Percentiles rank a stretch among this genome's conserved stretches.
phyloP scores from a whole-genome alignment of 53 echinoderm and acorn worm genomes.

The Zoroaster sp. region DNA sequence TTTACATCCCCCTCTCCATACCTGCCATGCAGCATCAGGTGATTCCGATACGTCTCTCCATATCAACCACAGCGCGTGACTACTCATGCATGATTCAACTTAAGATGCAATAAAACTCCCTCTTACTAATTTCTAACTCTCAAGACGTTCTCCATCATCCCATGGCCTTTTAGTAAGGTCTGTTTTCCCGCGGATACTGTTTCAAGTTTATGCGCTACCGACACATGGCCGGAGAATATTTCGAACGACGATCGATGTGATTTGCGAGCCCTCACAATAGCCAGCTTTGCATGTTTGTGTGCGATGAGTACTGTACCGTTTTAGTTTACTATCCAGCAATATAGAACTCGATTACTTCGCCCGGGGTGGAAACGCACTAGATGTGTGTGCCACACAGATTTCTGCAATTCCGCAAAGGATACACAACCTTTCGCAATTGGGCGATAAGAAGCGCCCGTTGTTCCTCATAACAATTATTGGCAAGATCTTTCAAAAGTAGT shows the following conservation, averaged over 20 bases:
- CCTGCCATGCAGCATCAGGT: neutral
- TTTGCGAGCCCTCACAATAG: too few species aligned
- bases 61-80: neutral
- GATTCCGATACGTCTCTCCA: neutral
- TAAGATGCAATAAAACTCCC: neutral
- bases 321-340: too few species aligned
- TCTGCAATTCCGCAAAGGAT: too few species aligned
- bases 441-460: too few species aligned
- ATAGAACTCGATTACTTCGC: too few species aligned
- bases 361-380: neutral
- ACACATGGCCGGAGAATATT: neutral
- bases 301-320: neutral
- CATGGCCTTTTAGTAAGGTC: neutral
- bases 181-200: slow-evolving; percentile 11
- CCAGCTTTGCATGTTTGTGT: neutral
- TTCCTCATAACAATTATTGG: too few species aligned
- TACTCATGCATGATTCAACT: slow-evolving; percentile 6
- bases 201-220: neutral
- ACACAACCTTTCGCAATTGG: too few species aligned
- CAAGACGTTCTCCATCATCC: neutral
- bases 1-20: neutral
- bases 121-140: neutral
- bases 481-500: too few species aligned
- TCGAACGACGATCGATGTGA: neutral
- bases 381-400: neutral